A percentile compares a stretch with the other conserved stretches of the same genome.
phyloP scores from a whole-genome alignment of 2,797 vertebrate species.

The Echeneis naucrates region DNA sequence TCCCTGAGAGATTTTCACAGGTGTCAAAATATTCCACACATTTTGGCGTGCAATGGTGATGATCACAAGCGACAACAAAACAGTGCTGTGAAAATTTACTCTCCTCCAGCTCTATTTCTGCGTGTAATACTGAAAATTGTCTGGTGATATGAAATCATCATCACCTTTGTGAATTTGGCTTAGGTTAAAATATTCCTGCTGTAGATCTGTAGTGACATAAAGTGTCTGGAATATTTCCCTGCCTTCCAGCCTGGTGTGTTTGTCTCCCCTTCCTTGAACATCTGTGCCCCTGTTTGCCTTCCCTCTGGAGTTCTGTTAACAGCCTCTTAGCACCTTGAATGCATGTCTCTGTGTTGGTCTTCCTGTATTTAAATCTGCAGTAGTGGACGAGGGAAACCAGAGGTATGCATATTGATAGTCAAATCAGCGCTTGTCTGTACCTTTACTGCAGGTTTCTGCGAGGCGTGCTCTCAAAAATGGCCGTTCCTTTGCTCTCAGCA shows the following conservation, averaged over 20 bases:
- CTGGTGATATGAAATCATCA: background rate
- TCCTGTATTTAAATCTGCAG: slow-evolving; percentile 80
- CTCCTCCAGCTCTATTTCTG: background rate
- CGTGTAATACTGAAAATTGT: background rate
- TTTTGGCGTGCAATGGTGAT: slow-evolving; percentile 33
- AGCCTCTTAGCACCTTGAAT: slow-evolving; percentile 77
- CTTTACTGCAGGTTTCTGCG: slow-evolving; percentile 84
- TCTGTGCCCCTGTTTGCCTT: slow-evolving; percentile 76
- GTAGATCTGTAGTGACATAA: background rate
- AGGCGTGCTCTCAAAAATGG: slow-evolving; percentile 74
- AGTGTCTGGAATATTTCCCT: slow-evolving; percentile 80
- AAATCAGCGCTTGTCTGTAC: slow-evolving; percentile 68
- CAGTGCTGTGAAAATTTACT: background rate
- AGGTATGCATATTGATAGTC: slow-evolving; percentile 68
- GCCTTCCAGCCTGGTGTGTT: slow-evolving; percentile 72
- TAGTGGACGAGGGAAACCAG: slow-evolving; percentile 76
- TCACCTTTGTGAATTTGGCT: slow-evolving; percentile 8
- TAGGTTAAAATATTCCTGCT: background rate
- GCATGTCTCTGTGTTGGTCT: slow-evolving; percentile 82
- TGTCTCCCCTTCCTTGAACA: slow-evolving; percentile 66
- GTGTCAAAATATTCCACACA: slow-evolving; percentile 73
- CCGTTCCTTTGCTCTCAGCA: slow-evolving; percentile 81
- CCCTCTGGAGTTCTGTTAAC: slow-evolving; percentile 63
- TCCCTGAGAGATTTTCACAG: slow-evolving; percentile 54
- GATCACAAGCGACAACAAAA: background rate